A percentile compares a stretch with the other conserved stretches of the same genome.
Evolutionary conservation across 2,888 invertebrate species (phyloP).

Genomic region (Hipparchia sbordonii): DNA sequence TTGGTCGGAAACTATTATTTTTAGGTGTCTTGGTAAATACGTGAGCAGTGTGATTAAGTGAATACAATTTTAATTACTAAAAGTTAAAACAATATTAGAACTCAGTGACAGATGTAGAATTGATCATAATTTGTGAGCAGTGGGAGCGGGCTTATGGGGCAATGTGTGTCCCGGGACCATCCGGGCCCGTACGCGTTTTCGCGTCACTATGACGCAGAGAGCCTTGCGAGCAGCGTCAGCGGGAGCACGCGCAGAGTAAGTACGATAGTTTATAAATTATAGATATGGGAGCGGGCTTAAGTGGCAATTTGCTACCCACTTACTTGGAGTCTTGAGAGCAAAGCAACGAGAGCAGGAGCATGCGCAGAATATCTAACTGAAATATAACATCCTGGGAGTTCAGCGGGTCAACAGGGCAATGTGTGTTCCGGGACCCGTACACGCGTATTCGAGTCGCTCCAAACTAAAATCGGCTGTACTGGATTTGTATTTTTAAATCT

Average conservation of each 20-base stretch:
- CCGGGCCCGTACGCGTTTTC: constrained; percentile 76
- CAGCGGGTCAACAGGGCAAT: too few species aligned
- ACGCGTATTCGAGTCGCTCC: too few species aligned
- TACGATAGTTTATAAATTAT: constrained; percentile 10
- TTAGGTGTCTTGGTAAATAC: neutral
- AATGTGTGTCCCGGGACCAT: constrained; percentile 88
- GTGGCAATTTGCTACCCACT: neutral
- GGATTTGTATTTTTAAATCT: too few species aligned
- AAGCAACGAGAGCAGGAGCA: too few species aligned
- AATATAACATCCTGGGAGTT: too few species aligned
- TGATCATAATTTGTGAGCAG: constrained; percentile 44
- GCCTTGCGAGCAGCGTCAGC: constrained; percentile 69
- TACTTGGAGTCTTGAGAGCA: too few species aligned
- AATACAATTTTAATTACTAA: neutral
- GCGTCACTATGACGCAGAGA: constrained; percentile 76
- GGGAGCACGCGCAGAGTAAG: constrained; percentile 65
- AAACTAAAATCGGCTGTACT: too few species aligned
- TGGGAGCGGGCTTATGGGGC: constrained; percentile 85
- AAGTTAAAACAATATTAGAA: constrained; percentile 12
- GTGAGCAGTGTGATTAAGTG: constrained; percentile 26
- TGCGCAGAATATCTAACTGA: too few species aligned
- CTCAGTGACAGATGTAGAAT: constrained; percentile 41
- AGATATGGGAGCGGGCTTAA: neutral
- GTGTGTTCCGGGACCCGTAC: neutral
- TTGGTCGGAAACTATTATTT: too few species aligned